Conservation (phyloP, 2,797 vertebrate species). For the Crax fasciolata region DNA sequence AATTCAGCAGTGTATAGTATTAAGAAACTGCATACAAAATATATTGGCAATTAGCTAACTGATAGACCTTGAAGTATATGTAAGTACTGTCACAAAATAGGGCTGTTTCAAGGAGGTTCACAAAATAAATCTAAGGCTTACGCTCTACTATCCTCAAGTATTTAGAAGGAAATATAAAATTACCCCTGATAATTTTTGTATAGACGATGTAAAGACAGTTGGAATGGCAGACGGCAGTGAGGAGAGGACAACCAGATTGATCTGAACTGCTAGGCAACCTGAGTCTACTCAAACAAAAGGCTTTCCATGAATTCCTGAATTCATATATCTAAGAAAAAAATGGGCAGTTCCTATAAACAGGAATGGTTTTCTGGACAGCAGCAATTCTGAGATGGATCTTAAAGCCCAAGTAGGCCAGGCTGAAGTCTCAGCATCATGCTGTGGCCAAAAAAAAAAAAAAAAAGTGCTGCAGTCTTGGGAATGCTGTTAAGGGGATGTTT, state of each 20-base stretch:
- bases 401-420: not conserved
- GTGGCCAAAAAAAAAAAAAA: not conserved
- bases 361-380: not conserved
- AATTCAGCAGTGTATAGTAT: not conserved
- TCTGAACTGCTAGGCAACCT: not conserved
- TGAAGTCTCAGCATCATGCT: not conserved
- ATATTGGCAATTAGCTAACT: not conserved
- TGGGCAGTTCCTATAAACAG: not conserved
- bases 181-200: not conserved
- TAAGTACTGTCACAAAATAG: not conserved
- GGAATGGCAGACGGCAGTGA: not conserved
- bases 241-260: not conserved
- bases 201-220: not conserved
- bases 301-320: not conserved
- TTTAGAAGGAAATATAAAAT: constrained; percentile 13
- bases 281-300: not conserved
- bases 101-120: not conserved
- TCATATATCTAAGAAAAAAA: not conserved
- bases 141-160: not conserved
- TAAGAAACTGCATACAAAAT: not conserved
- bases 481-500: not conserved
- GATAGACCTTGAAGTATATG: not conserved
- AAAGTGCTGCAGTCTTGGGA: not conserved
- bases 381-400: not conserved
- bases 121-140: not conserved